A percentile compares a stretch with the other conserved stretches of the same genome.
phyloP scores from a whole-genome alignment of 2,888 invertebrate genomes.

The Ellobium chinense region DNA sequence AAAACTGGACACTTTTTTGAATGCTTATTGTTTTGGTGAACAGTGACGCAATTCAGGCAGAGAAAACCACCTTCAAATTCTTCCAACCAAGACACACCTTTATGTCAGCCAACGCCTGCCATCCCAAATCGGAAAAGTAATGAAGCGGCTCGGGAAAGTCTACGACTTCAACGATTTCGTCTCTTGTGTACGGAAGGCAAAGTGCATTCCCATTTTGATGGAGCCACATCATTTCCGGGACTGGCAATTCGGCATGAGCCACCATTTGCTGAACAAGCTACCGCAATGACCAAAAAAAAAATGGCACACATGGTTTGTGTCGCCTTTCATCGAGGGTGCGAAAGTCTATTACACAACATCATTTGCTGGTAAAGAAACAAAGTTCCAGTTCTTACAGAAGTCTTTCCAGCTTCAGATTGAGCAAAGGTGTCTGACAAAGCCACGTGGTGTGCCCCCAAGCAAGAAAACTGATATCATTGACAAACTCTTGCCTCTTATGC shows the following conservation, averaged over 20 bases:
- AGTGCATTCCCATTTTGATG: not conserved
- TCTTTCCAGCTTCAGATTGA: not conserved
- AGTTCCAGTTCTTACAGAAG: not conserved
- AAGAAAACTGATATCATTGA: not conserved
- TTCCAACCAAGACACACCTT: too few species aligned
- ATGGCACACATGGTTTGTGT: not conserved
- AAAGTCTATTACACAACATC: not conserved
- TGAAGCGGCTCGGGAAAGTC: not conserved
- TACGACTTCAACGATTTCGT: not conserved
- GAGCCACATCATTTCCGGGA: not conserved
- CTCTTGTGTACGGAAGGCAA: not conserved
- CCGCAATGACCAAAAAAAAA: not conserved
- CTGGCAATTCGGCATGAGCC: not conserved
- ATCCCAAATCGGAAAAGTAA: not conserved
- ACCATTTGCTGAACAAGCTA: not conserved
- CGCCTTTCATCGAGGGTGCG: not conserved
- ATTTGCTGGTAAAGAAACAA: constrained; percentile 4
- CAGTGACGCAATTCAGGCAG: too few species aligned
- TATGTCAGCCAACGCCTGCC: too few species aligned
- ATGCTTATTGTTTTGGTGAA: too few species aligned
- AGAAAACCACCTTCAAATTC: too few species aligned
- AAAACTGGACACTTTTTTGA: too few species aligned
- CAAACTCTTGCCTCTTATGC: not conserved
- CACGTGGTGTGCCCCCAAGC: not conserved
- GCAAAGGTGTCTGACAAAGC: not conserved